Conservation (phyloP, 2,113 vertebrate genomes). For the Muntiacus muntjak region DNA sequence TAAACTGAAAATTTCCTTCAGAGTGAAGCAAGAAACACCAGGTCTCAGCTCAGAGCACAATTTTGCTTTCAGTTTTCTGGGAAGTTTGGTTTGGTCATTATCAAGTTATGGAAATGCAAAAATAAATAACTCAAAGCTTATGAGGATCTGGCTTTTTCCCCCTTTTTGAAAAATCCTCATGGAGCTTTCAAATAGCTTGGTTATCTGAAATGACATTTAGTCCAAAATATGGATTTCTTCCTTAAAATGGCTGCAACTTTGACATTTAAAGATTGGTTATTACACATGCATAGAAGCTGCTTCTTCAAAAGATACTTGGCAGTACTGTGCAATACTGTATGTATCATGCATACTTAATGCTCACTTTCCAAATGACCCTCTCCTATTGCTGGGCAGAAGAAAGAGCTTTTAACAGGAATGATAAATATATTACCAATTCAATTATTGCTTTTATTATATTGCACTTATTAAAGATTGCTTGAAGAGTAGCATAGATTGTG, state of each 20-base stretch:
- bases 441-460: conserved; percentile 62
- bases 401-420: conserved; percentile 58
- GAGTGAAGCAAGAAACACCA: conserved; percentile 13
- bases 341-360: conserved; percentile 35
- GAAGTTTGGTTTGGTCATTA: conserved; percentile 60
- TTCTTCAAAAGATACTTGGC: conserved; percentile 55
- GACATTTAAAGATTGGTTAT: conserved; percentile 73
- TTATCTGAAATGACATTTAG: conserved; percentile 67
- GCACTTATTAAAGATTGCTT: conserved; percentile 62
- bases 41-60: conserved; percentile 42
- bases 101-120: conserved; percentile 59
- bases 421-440: conserved; percentile 61
- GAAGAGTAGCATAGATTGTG: conserved; percentile 37
- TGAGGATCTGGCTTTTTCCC: not conserved
- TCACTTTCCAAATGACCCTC: conserved; percentile 44
- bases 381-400: conserved; percentile 10
- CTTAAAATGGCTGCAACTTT: conserved; percentile 63
- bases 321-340: not conserved
- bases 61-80: conserved; percentile 54
- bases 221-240: conserved; percentile 72
- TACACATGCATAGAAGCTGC: conserved; percentile 52
- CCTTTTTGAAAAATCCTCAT: not conserved
- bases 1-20: conserved; percentile 66
- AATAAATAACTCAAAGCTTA: conserved; percentile 58
- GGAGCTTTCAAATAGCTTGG: conserved; percentile 49